Base-by-base conservation (phyloP, 1,140 invertebrate species). In the Neelides sp. region DNA sequence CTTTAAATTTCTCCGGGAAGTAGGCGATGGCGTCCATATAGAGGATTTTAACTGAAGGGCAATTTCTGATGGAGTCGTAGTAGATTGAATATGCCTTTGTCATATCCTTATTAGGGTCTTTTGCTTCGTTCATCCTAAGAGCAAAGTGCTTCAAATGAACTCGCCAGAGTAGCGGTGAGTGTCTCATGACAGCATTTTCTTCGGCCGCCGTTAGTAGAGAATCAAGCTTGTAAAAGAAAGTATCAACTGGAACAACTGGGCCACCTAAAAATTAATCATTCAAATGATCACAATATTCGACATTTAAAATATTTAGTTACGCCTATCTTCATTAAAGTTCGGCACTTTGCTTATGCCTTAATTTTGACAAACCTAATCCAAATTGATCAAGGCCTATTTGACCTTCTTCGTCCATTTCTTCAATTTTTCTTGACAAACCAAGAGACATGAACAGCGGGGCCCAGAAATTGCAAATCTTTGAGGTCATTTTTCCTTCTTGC, bases 111-210 rank as follows among this genome's bases (percentile, higher is more conserved):
- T 59, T 59, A 15, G 50, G 54, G n/a, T 32, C 35, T 17, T 17
- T 26, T 41, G 45, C n/a, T 41, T 48, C 4, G 30, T 32, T 3
- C n/a, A 10, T 22, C 13, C 54, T 35, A 4, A 51, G 28, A 12
- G 54, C 54, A 39, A 54, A 17, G 8, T 47, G 40, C 34, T 57
- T 61, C 15, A 61, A 26, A 45, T 61, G 59, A 15, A 57, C 20
- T 40, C 59, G 50, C 59, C 59, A 61, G 32, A 61, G 46, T 27
- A 61, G 37, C 13, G 59, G 59, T 53, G 52, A 57, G 48, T 52
- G 44, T 17, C 53, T 40, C 2, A 45, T 52, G 4, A 48, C 22
- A 17, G 45, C 17, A 26, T 61, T 54, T 13, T 48, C 15, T 24
- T 61, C 55, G 0, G 59, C 59, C 4, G 55, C 56, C 19, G 27